Percentiles rank a stretch among this genome's conserved stretches.
Conservation (phyloP, 1,140 invertebrate genomes). For the Apis cerana region DNA sequence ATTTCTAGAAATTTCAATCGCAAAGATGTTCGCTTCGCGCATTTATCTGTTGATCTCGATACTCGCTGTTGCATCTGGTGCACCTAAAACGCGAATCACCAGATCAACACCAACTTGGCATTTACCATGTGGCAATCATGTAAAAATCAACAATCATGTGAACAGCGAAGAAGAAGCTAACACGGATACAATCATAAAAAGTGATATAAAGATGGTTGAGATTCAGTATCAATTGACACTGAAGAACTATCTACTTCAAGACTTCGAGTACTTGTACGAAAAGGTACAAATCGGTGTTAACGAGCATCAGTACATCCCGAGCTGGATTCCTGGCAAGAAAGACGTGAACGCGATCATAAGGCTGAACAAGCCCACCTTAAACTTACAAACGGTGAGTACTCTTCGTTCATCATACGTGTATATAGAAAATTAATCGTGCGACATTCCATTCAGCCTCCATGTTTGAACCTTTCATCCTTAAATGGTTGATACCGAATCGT, state of each 20-base stretch:
- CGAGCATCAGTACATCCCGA: slow-evolving; percentile 79
- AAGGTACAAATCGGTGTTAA: slow-evolving; percentile 72
- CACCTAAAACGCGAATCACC: slow-evolving; percentile 37
- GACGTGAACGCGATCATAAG: slow-evolving; percentile 69
- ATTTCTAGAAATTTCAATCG: too few species aligned
- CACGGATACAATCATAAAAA: slow-evolving; percentile 46
- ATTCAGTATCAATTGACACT: slow-evolving; percentile 73
- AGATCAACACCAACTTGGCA: slow-evolving; percentile 72
- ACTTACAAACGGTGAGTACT: slow-evolving; percentile 70
- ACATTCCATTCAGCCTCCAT: too few species aligned
- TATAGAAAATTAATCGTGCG: neutral
- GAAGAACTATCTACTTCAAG: slow-evolving; percentile 70
- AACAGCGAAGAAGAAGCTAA: slow-evolving; percentile 65
- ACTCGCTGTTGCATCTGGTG: slow-evolving; percentile 20
- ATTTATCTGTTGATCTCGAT: slow-evolving; percentile 25
- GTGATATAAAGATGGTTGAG: slow-evolving; percentile 62
- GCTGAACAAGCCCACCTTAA: slow-evolving; percentile 46
- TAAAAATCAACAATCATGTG: slow-evolving; percentile 49
- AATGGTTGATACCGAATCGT: too few species aligned
- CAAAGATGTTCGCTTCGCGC: slow-evolving; percentile 41
- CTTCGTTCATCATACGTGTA: neutral
- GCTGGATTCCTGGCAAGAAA: slow-evolving; percentile 77
- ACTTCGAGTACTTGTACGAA: slow-evolving; percentile 76
- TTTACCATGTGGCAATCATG: slow-evolving; percentile 70
- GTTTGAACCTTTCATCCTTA: too few species aligned